A percentile compares a stretch with the other conserved stretches of the same genome.
phyloP scores from a whole-genome alignment of 2,888 invertebrate species.

The Acanthacorydalis orientalis region DNA sequence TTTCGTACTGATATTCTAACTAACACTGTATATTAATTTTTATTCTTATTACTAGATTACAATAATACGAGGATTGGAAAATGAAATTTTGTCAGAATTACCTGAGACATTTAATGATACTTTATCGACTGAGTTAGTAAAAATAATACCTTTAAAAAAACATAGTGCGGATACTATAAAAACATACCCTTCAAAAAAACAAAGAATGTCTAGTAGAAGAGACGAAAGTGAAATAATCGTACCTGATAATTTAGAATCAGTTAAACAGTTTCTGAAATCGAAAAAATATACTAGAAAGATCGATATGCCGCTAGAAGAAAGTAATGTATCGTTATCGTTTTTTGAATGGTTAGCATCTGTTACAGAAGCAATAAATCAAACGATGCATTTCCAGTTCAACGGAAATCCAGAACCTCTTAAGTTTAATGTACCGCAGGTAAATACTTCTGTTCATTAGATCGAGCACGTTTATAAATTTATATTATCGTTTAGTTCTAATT shows the following conservation, averaged over 20 bases:
- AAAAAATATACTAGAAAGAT: neutral
- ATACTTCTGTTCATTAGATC: neutral
- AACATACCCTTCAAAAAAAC: neutral
- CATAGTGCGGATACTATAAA: neutral
- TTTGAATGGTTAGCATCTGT: conserved; percentile 57
- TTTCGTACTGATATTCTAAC: no score
- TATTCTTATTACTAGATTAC: neutral
- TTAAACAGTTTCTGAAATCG: neutral
- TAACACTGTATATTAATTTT: no score
- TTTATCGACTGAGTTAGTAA: conserved; percentile 7
- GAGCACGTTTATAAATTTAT: neutral
- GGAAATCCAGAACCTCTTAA: conserved; percentile 47
- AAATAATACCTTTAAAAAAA: conserved; percentile 3
- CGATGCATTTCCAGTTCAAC: conserved; percentile 51
- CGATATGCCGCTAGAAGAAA: conserved; percentile 17
- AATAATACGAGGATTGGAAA: conserved; percentile 5
- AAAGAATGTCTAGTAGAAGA: neutral
- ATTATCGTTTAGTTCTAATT: conserved; percentile 10
- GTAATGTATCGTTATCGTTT: conserved; percentile 31
- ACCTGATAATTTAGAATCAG: neutral
- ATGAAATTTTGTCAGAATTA: conserved; percentile 6
- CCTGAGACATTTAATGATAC: conserved; percentile 4
- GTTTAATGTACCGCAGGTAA: conserved; percentile 51
- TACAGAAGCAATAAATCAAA: conserved; percentile 59
- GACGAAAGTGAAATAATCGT: neutral